Conservation (phyloP, 2,797 vertebrate species). For the Hephaestus fuliginosus region DNA sequence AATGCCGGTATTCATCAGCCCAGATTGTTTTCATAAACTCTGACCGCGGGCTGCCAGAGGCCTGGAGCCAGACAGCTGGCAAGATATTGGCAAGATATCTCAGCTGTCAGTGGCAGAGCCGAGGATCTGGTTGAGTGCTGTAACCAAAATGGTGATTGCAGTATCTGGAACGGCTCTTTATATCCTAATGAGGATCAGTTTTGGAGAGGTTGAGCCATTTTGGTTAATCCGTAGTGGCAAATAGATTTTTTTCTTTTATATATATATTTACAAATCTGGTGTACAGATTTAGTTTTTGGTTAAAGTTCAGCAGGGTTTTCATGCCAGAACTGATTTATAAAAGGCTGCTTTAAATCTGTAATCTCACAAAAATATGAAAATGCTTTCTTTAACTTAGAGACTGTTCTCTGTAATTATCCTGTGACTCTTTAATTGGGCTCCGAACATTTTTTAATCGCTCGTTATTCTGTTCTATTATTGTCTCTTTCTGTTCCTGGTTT, state of each 20-base stretch:
- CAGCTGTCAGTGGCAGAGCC: conserved; percentile 36
- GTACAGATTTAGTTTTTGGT: not conserved
- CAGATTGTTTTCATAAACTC: conserved; percentile 26
- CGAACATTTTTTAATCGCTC: not conserved
- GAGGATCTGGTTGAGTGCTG: conserved; percentile 7
- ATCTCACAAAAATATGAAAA: not conserved
- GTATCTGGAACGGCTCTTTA: conserved; percentile 30
- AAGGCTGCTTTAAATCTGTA: not conserved
- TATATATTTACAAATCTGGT: not conserved
- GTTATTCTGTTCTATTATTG: not conserved
- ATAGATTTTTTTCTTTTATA: not conserved
- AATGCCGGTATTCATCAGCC: conserved; percentile 43
- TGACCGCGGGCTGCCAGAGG: conserved; percentile 23
- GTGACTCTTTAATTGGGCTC: not conserved
- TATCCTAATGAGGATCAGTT: conserved; percentile 23
- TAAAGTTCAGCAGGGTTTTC: not conserved
- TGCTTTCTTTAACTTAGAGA: not conserved
- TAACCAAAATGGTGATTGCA: conserved; percentile 44
- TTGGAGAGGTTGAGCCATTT: not conserved
- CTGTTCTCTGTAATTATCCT: not conserved
- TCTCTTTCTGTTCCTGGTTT: not conserved
- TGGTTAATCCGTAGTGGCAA: not conserved
- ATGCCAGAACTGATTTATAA: not conserved
- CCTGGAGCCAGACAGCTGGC: conserved; percentile 52
- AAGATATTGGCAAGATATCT: conserved; percentile 54